These are phyloP conservation scores for Cotesia vestalis DNA, from an alignment of 1,140 invertebrate species.

Conservation along the genomic window DNA sequence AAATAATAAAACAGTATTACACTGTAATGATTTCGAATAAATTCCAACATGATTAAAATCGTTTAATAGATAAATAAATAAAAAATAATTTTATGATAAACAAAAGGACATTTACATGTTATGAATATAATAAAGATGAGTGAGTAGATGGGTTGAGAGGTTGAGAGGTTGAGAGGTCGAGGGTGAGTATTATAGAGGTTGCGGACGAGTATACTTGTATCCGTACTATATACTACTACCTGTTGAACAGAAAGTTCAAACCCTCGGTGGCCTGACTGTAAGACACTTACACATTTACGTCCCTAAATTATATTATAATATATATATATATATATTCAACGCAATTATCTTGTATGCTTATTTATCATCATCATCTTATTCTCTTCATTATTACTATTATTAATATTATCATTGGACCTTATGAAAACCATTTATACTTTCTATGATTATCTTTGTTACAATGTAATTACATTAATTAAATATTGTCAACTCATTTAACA, in stretches of 20 bases:
- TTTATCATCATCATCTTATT: not conserved
- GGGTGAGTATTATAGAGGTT: slow-evolving; percentile 41
- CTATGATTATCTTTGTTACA: too few species aligned
- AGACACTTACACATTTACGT: slow-evolving; percentile 29
- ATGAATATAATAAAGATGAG: slow-evolving; percentile 65
- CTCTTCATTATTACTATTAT: not conserved
- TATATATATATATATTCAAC: not conserved
- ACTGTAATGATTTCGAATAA: too few species aligned
- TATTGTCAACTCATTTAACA: not conserved
- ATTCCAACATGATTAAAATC: too few species aligned
- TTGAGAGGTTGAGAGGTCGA: slow-evolving; percentile 36
- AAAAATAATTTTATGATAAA: slow-evolving; percentile 43
- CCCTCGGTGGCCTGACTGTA: slow-evolving; percentile 59
- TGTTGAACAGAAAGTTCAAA: slow-evolving; percentile 61
- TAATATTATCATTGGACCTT: not conserved
- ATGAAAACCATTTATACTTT: not conserved
- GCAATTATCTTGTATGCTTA: slow-evolving; percentile 20
- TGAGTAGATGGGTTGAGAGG: slow-evolving; percentile 44
- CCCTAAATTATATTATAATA: slow-evolving; percentile 12
- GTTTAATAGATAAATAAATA: too few species aligned
- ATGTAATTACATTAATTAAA: not conserved
- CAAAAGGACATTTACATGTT: slow-evolving; percentile 62
- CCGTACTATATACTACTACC: slow-evolving; percentile 48
- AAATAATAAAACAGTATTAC: too few species aligned
- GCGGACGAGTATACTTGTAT: slow-evolving; percentile 43